Conservation (phyloP, 2,797 vertebrate genomes). For the Acropternis orthonyx region DNA sequence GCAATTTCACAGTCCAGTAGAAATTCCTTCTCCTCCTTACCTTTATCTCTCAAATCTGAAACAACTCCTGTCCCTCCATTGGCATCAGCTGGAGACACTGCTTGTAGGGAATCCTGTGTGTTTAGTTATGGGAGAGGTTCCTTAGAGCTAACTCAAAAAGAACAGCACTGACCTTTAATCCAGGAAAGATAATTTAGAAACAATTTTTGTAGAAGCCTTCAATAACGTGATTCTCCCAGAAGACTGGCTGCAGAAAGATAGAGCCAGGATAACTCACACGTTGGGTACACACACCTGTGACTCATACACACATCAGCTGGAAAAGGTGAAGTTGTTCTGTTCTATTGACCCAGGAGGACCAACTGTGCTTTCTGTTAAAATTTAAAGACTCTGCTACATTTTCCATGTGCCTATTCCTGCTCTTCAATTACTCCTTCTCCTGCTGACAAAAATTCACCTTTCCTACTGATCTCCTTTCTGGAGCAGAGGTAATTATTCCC, state of each 20-base stretch:
- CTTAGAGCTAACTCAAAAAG: neutral
- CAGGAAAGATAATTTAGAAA: neutral
- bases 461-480: neutral
- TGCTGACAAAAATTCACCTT: neutral
- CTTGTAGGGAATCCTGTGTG: neutral
- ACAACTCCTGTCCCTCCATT: neutral
- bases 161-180: neutral
- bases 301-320: neutral
- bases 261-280: neutral
- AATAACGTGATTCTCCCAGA: neutral
- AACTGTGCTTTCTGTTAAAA: neutral
- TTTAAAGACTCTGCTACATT: neutral
- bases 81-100: neutral
- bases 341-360: neutral
- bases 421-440: neutral
- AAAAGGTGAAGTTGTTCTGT: neutral
- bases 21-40: neutral
- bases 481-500: neutral
- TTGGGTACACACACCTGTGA: neutral
- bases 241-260: neutral
- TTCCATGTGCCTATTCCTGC: neutral
- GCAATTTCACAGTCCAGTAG: neutral
- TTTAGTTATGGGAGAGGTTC: neutral
- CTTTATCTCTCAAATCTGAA: neutral
- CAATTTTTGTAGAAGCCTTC: neutral